Evolutionary conservation across 2,888 invertebrate genomes (phyloP), one percentile per base, ranked within the genome.

Genomic region (Teleogryllus oceanicus): DNA sequence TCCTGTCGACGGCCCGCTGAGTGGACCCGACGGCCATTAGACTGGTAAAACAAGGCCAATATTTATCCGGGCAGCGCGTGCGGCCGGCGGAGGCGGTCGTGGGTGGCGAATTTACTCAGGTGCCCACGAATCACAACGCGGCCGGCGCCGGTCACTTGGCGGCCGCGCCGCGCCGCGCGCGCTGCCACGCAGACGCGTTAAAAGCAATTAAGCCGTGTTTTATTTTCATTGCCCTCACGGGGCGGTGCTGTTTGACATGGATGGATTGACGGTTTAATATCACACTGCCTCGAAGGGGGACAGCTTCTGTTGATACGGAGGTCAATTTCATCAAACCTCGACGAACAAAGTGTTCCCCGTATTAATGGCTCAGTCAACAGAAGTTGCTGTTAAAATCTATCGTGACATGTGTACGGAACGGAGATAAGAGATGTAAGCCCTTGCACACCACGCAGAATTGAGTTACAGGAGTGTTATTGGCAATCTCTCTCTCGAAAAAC

Each of bases 41-140:
- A 62, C 62, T 62, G 62, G 62, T 62, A 62, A 62, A 62, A 62
- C 62, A 62, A 62, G 62, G n/a, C 62, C 62, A 62, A 62, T 62
- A 62, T 62, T 62, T 62, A 62, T 62, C 62, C 62, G 62, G n/a
- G 62, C 62, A 10, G 62, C n/a, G 13, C 16, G n/a, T 62, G 16
- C 62, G 37, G 8, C 62, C 12, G n/a, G n/a, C 0, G 62, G 62
- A 62, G 62, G 13, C 13, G 62, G 16, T 62, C 62, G 16, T 62
- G n/a, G 37, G 37, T n/a, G 62, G n/a, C 10, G 62, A 62, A 62
- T 62, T 62, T 62, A 62, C 62, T 62, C 62, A 62, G 62, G 62
- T 62, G 62, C n/a, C 62, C n/a, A 13, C 62, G 62, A 62, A 62
- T 62, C 62, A 62, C 62, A 13, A n/a, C n/a, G 16, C 13, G 1